Base-by-base conservation (phyloP, 2,888 invertebrate genomes). In the Nemotelus pantherinus region DNA sequence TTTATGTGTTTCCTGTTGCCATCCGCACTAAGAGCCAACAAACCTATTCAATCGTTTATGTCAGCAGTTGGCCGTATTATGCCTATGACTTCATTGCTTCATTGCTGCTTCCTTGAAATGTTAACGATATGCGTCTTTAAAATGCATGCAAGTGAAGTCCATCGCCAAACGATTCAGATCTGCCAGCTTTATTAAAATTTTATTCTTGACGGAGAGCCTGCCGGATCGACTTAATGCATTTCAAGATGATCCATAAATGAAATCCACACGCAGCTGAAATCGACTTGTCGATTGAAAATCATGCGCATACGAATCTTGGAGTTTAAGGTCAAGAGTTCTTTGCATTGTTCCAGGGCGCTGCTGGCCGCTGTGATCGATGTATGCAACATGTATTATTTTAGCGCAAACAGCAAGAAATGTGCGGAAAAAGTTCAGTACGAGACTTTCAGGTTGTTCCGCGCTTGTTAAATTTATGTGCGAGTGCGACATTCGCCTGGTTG, bases 241-340 rank as follows among this genome's bases (percentile, higher is more conserved):
- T 74, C 74, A 41, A 70, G 57, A 63, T 44, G 60, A 39, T 9
- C 50, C 48, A 10, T 48, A 74, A 74, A 74, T 74, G 74, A 74
- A 74, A 60, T 74, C 74, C 74, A 74, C 74, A 74, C 74, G 74
- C 74, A 74, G 63, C 74, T 74, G 48, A 55, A 45, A 39, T 74
- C 47, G 25, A 25, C 25, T 25, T 25, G 25, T 25, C 25, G 25
- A 25, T 25, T 25, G 45, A n/a, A 74, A 74, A 74, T 72, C 74
- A 74, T 74, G 74, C 74, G 74, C 74, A 48, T 63, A 71, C 72
- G 72, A 72, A 74, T 74, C 74, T 60, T 50, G 47, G 43, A 74
- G 50, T 60, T 74, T 74, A 74, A 74, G 74, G 74, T 74, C 74
- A 74, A 74, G 74, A 74, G 74, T 74, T 74, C 74, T 74, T 74